Conservation (phyloP, 2,113 vertebrate genomes). For the zebrafish (Danio rerio) region GRCz12tu NC_133183.1:43911501-43912000, state of each 20-base stretch:
- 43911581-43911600: too few relatives aligned
- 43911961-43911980: too few relatives aligned
- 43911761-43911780: constrained; percentile 72
- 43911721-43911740: constrained; percentile 37
- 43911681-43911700: not conserved
- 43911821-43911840: constrained; percentile 61
- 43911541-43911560: too few relatives aligned
- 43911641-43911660: not conserved
- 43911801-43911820: constrained; percentile 72
- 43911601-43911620: too few relatives aligned
- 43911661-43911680: not conserved
- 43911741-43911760: constrained; percentile 60
- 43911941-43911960: too few relatives aligned
- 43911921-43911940: too few relatives aligned
- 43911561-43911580: too few relatives aligned
- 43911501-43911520: too few relatives aligned
- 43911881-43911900: not conserved
- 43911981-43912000: too few relatives aligned
- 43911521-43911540: too few relatives aligned
- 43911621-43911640: not conserved
- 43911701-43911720: not conserved
- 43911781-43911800: constrained; percentile 74
- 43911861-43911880: not conserved
- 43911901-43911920: not conserved
- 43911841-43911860: constrained; percentile 65